A percentile compares a stretch with the other conserved stretches of the same genome.
Conservation (phyloP, 2,888 invertebrate genomes). For the Stegophylla sp. region DNA sequence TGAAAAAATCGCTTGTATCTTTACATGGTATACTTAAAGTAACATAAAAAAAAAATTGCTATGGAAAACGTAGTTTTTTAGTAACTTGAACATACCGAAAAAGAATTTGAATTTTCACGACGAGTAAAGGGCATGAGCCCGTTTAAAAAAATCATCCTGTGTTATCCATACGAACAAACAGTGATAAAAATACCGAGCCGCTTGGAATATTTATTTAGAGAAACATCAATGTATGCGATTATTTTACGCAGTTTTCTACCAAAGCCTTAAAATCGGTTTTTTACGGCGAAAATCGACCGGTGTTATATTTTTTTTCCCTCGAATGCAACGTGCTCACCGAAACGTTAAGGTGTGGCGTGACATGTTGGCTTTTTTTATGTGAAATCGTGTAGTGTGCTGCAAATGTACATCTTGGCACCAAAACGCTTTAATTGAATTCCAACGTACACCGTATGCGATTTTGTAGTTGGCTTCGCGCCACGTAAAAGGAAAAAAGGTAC, state of each 20-base stretch:
- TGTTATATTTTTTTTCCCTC: background rate
- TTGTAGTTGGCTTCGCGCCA: slow-evolving; percentile 28
- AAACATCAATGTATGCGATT: background rate
- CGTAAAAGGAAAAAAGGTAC: slow-evolving; percentile 3
- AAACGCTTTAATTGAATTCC: slow-evolving; percentile 41
- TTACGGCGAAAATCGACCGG: background rate
- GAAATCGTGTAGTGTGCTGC: background rate
- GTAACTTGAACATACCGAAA: too few species aligned
- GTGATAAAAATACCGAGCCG: too few species aligned
- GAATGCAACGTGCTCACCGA: background rate
- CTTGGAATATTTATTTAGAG: too few species aligned
- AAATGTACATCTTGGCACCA: slow-evolving; percentile 33
- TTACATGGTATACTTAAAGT: too few species aligned
- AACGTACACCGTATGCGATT: slow-evolving; percentile 37
- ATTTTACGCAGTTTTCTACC: background rate
- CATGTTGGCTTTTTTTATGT: background rate
- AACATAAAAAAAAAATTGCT: too few species aligned
- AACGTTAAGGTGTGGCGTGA: slow-evolving; percentile 8
- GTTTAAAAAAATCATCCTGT: too few species aligned
- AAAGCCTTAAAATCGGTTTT: background rate
- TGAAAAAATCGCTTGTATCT: too few species aligned
- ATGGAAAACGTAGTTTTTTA: too few species aligned
- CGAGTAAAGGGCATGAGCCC: too few species aligned
- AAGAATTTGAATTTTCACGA: too few species aligned
- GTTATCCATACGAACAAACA: too few species aligned